A percentile compares a stretch with the other conserved stretches of the same genome.
phyloP scores from a whole-genome alignment of 2,888 invertebrate species.

The Drosophila hamatofila region DNA sequence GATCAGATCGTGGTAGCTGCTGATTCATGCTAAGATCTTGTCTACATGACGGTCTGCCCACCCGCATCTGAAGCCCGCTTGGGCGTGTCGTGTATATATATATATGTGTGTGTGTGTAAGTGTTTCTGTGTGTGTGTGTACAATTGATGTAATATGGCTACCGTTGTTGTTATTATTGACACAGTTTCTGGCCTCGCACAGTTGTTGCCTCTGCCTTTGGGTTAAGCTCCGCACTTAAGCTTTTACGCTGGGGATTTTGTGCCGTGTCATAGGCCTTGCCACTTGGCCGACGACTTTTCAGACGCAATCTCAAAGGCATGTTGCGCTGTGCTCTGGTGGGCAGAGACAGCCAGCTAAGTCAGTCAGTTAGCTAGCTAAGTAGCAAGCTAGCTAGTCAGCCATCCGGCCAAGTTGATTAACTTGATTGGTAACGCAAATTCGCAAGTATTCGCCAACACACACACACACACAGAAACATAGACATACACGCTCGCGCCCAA shows the following conservation, averaged over 20 bases:
- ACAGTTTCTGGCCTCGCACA: slow-evolving; percentile 71
- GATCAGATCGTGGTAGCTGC: slow-evolving; percentile 35
- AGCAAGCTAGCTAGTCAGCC: slow-evolving; percentile 53
- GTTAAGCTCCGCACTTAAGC: slow-evolving; percentile 52
- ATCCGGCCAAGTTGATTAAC: slow-evolving; percentile 80
- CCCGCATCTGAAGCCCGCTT: slow-evolving; percentile 49
- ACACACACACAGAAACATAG: slow-evolving; percentile 36
- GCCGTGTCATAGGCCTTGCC: slow-evolving; percentile 63
- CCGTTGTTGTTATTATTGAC: slow-evolving; percentile 75
- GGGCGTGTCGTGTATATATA: slow-evolving; percentile 39
- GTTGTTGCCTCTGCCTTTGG: slow-evolving; percentile 28
- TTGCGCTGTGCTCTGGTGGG: slow-evolving; percentile 62
- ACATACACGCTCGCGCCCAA: slow-evolving; percentile 37
- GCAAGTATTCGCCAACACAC: slow-evolving; percentile 73
- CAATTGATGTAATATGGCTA: slow-evolving; percentile 65
- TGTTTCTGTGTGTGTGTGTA: slow-evolving; percentile 22
- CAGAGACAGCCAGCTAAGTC: slow-evolving; percentile 61
- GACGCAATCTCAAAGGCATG: slow-evolving; percentile 69
- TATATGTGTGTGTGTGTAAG: slow-evolving; percentile 7
- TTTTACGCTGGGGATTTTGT: slow-evolving; percentile 35
- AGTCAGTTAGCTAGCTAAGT: slow-evolving; percentile 49
- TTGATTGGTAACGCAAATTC: slow-evolving; percentile 80
- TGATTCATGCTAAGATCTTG: slow-evolving; percentile 69
- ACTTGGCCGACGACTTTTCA: slow-evolving; percentile 39
- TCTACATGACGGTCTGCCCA: slow-evolving; percentile 45